Evolutionary conservation across 2,797 vertebrate genomes (phyloP), one percentile per base, ranked within the genome.

Genomic region (Chanos chanos): DNA sequence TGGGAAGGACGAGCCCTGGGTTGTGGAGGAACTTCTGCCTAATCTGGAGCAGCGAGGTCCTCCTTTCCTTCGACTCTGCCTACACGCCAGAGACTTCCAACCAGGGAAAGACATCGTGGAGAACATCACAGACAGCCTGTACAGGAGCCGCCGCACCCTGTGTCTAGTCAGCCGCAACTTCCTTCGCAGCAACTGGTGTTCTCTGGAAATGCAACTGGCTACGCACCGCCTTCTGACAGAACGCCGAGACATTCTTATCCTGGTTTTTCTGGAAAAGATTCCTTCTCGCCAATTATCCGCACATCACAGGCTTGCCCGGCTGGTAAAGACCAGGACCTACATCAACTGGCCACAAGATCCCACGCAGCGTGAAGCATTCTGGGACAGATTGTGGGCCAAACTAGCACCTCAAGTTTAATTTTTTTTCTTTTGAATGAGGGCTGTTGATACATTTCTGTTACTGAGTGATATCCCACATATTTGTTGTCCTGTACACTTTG

Each of bases 1-100:
- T 3, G 15, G 25, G n/a, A n/a, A 27, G 7, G 78, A 83, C 34
- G 80, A 86, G 36, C 27, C 45, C 0, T 84, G 81, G 82, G 80
- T 84, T 3, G 68, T 80, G 33, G 34, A 77, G 54, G 53, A 77
- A 4, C 64, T 87, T 54, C 57, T 74, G 37, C 77, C 70, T 22
- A 50, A 68, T 16, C 39, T 56, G 1, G 75, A 83, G 53, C 18
- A 60, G 0, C 0, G 68, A 16, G 45, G 47, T 4, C n/a, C 64
- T 2, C 64, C 1, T 0, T 44, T 52, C 13, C 77, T 81, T 54
- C 52, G 68, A 47, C 61, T 83, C 3, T 79, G 71, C 34, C 73
- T 82, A 48, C 10, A 67, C 40, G 66, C 76, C 31, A 0, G 1
- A 3, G 77, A 77, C 56, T 85, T 81, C n/a, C 25, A 83, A 53